Percentiles rank a stretch among this genome's conserved stretches.
phyloP scores from a whole-genome alignment of 1,140 invertebrate species.

The Lepidurus packardi region DNA sequence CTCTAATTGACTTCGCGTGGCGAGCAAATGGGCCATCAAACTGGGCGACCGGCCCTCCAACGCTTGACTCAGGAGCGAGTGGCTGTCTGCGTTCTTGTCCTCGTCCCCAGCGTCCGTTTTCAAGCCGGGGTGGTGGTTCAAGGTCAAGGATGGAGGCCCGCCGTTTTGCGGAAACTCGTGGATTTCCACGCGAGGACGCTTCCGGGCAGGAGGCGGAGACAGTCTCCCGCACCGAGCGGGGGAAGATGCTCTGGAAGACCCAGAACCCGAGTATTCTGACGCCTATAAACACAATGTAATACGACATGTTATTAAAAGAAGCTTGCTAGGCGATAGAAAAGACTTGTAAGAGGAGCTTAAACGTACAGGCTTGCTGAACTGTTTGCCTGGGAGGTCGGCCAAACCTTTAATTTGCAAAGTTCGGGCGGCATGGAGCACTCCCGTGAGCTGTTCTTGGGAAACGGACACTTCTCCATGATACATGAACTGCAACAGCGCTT shows the following conservation, averaged over 20 bases:
- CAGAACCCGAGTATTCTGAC: constrained; percentile 28
- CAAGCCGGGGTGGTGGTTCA: neutral
- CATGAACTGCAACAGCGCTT: constrained; percentile 87
- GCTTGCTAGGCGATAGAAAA: too few species aligned
- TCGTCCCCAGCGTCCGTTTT: constrained; percentile 19
- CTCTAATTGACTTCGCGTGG: constrained; percentile 29
- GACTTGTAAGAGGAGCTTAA: neutral
- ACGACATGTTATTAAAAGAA: too few species aligned
- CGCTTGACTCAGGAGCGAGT: constrained; percentile 32
- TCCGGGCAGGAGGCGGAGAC: constrained; percentile 22
- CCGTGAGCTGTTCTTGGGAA: constrained; percentile 77
- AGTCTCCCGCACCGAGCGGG: constrained; percentile 1
- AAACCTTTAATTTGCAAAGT: constrained; percentile 82
- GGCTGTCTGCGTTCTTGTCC: constrained; percentile 12
- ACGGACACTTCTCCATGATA: constrained; percentile 91
- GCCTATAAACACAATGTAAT: too few species aligned
- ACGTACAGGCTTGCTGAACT: constrained; percentile 32
- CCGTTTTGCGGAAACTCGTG: constrained; percentile 10
- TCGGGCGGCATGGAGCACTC: constrained; percentile 83
- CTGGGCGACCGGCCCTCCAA: constrained; percentile 31
- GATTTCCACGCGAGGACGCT: constrained; percentile 22
- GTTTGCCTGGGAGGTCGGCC: constrained; percentile 67
- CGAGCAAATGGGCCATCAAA: constrained; percentile 33
- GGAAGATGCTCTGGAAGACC: constrained; percentile 25
- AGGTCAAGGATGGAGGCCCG: neutral